Evolutionary conservation across 2,797 vertebrate species (phyloP), one percentile per base, ranked within the genome.

Genomic region (Dromococcyx pavoninus): DNA sequence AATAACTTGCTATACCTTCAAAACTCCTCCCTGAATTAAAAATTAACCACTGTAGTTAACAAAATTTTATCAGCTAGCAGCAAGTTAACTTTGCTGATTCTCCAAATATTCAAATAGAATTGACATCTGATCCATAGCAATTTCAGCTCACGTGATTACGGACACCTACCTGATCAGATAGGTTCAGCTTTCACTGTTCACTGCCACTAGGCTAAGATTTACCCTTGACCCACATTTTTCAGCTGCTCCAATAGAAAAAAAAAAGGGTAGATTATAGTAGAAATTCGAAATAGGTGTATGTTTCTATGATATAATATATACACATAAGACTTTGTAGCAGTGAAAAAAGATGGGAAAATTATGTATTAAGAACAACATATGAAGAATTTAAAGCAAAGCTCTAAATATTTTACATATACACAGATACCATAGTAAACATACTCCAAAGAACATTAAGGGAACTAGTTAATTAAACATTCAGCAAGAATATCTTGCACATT

Each of bases 191-290:
- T 96, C 82, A 81, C 83, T 91, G 53, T 61, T 81, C 57, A 33
- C 37, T 76, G 48, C 54, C 41, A 84, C 64, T 90, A 67, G n/a
- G 35, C 37, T 79, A 43, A 74, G 75, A 84, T 57, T 95, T 95
- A 93, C 94, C 90, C 64, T 94, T 97, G 84, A 92, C 89, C 79
- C 74, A 91, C 50, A 96, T 96, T 95, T 92, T 86, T 94, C 51
- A 62, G n/a, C 35, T 72, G 11, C 74, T 94, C 48, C 60, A 25
- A n/a, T 13, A 51, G 50, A 71, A 67, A 89, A 87, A 12, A 89
- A 86, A 22, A 58, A 41, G 7, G 66, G 7, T 37, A 84, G 30
- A 58, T 83, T 66, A 44, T 4, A 64, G 13, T 3, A 78, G 33
- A 77, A 53, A 72, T 60, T 48, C 25, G 86, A 93, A 66, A 24